Evolutionary conservation across 2,797 vertebrate genomes (phyloP), one percentile per base, ranked within the genome.

Genomic region (Prunella strophiata): DNA sequence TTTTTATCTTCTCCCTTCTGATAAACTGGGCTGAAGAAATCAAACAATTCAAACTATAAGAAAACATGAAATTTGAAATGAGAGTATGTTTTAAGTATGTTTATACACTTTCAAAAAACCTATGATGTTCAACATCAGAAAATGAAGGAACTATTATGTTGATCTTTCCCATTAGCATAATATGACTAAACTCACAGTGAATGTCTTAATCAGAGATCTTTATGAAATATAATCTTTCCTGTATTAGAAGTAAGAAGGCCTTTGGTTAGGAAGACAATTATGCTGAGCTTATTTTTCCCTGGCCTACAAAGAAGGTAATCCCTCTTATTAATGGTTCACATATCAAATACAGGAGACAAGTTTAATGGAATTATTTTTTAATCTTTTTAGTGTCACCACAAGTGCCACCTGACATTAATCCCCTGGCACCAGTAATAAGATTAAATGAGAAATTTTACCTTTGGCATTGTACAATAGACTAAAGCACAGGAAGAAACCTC

Each of bases 401-500:
- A 95, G 87, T 91, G 80, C 83, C 81, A 94, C 68, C 82, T 95
- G 90, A 94, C 93, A 94, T 97, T 93, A 97, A 96, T 95, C 67
- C 72, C 79, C 30, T 68, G 32, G 51, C 48, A 89, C 55, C 43
- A 93, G 48, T 93, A 93, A 91, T 91, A 93, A 88, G 85, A 96
- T 92, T 93, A 95, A 96, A 84, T 65, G 63, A 91, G 65, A 96
- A 94, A 71, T 80, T 91, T 93, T 91, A 95, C 84, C 75, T 95
- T 93, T 88, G 71, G 52, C 67, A 76, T 79, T 77, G 30, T 84
- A 73, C 16, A 45, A 93, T 57, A 91, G 87, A 88, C 68, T 82
- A 95, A 91, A 91, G 51, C 59, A 66, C 4, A 59, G 42, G 50
- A 89, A 91, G 42, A 88, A 89, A 78, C 36, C n/a, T 73, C 86